These are phyloP conservation scores for Clarias gariepinus DNA, from an alignment of 2,113 vertebrate genomes.

Conservation along the genomic window DNA sequence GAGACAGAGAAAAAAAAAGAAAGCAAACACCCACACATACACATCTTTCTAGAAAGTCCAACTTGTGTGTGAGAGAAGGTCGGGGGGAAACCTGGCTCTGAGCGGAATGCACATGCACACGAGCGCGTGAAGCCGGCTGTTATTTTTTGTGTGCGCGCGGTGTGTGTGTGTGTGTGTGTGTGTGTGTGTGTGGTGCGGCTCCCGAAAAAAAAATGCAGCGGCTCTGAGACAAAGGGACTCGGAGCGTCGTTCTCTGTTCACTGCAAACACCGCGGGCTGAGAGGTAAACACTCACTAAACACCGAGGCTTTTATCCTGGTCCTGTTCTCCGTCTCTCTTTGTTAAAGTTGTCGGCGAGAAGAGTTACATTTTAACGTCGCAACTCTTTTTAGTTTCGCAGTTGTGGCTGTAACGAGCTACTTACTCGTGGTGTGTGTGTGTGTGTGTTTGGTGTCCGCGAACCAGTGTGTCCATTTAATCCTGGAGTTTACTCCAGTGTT, in stretches of 20 bases:
- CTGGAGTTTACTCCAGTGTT: background rate
- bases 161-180: too few relatives aligned
- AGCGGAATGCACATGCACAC: background rate
- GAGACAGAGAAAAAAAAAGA: background rate
- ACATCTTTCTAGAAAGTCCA: slow-evolving; percentile 7
- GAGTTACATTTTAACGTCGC: slow-evolving; percentile 22
- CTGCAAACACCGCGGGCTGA: slow-evolving; percentile 36
- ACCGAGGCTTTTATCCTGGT: background rate
- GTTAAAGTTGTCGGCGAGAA: background rate
- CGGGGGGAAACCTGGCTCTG: background rate
- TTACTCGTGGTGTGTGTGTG: slow-evolving; percentile 29
- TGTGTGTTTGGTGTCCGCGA: background rate
- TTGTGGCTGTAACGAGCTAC: background rate
- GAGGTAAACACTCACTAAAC: background rate
- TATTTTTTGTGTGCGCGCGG: background rate
- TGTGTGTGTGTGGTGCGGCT: slow-evolving; percentile 21
- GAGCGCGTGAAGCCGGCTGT: slow-evolving; percentile 8
- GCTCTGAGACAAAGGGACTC: slow-evolving; percentile 59
- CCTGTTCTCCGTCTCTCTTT: background rate
- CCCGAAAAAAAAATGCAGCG: slow-evolving; percentile 56
- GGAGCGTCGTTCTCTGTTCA: slow-evolving; percentile 44
- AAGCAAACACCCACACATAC: background rate
- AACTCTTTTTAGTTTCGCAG: slow-evolving; percentile 6
- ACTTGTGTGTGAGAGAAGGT: slow-evolving; percentile 9
- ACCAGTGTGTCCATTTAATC: slow-evolving; percentile 34